Percentiles rank a stretch among this genome's conserved stretches.
These are phyloP conservation scores for Hephaestus fuliginosus DNA, from an alignment of 2,797 vertebrate genomes.

Conservation along the genomic window DNA sequence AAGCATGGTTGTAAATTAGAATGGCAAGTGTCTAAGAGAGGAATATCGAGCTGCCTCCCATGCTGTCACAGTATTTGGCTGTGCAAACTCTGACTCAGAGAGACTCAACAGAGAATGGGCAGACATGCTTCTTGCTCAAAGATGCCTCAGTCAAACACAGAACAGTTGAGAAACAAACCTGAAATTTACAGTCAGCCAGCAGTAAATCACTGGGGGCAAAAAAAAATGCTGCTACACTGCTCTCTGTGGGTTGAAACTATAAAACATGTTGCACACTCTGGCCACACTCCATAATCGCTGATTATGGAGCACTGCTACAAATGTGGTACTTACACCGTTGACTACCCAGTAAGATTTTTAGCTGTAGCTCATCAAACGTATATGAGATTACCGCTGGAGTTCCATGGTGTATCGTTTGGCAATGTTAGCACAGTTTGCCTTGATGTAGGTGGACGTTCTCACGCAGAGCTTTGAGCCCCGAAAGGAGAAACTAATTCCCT, in stretches of 20 bases:
- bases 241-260: conserved; percentile 61
- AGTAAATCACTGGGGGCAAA: conserved; percentile 56
- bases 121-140: conserved; percentile 20
- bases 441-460: background rate
- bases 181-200: conserved; percentile 54
- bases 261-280: conserved; percentile 52
- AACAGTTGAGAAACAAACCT: conserved; percentile 39
- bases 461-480: background rate
- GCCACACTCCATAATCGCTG: conserved; percentile 47
- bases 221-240: conserved; percentile 49
- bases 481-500: background rate
- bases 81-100: conserved; percentile 35
- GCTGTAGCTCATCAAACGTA: background rate
- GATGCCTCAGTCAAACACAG: conserved; percentile 25
- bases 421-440: background rate
- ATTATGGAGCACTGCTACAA: conserved; percentile 35
- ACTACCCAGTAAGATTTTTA: conserved; percentile 1
- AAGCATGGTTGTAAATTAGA: conserved; percentile 44
- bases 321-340: conserved; percentile 15
- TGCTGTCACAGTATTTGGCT: conserved; percentile 31
- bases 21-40: conserved; percentile 18
- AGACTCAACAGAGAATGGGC: conserved; percentile 36
- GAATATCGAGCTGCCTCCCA: conserved; percentile 34
- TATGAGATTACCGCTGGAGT: background rate
- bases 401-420: background rate